phyloP scores from a whole-genome alignment of 2,888 invertebrate species.

The Nephrocerus scutellatus region DNA sequence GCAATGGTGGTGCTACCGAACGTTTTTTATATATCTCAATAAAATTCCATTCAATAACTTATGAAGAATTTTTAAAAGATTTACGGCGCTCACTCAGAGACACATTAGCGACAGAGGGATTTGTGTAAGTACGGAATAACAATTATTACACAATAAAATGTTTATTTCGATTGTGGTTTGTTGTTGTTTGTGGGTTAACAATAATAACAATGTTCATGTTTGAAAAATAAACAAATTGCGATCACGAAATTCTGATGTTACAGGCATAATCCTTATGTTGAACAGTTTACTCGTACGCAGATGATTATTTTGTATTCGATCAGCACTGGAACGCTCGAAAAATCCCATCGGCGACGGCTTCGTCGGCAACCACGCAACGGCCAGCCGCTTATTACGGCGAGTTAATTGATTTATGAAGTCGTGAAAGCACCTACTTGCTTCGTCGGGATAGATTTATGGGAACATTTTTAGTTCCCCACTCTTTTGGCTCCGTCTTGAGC shows the following conservation, averaged over 20 bases:
- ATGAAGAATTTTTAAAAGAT: too few relatives aligned
- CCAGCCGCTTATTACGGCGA: slow-evolving; percentile 5
- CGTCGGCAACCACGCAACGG: background rate
- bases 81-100: too few relatives aligned
- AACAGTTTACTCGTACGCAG: background rate
- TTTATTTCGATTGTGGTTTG: slow-evolving; percentile 3
- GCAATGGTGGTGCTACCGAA: too few relatives aligned
- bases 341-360: slow-evolving; percentile 9
- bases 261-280: background rate
- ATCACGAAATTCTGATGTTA: background rate
- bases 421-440: slow-evolving; percentile 20
- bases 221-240: background rate
- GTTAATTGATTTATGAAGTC: slow-evolving; percentile 22
- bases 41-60: too few relatives aligned
- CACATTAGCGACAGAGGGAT: too few relatives aligned
- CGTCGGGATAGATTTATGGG: slow-evolving; percentile 19
- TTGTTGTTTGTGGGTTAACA: too few relatives aligned
- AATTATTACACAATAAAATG: slow-evolving; percentile 1
- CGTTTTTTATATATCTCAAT: too few relatives aligned
- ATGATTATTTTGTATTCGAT: background rate
- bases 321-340: background rate
- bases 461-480: too few relatives aligned
- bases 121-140: too few relatives aligned
- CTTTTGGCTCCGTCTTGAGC: too few relatives aligned
- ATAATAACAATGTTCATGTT: background rate